These are phyloP conservation scores for Hephaestus fuliginosus DNA, from an alignment of 2,797 vertebrate genomes.

Conservation along the genomic window DNA sequence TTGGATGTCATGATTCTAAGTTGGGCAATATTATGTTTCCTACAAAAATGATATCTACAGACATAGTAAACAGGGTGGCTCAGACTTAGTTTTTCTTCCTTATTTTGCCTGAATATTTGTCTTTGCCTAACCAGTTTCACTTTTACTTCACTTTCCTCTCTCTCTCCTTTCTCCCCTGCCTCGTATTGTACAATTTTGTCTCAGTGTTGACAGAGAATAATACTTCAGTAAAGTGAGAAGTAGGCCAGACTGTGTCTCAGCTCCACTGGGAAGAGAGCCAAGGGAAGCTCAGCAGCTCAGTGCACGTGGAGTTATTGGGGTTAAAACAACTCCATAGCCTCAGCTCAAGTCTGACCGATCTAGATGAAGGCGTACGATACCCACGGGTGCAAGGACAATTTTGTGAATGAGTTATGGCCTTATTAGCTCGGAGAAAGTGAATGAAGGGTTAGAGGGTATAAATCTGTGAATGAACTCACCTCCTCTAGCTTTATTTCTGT, in stretches of 20 bases:
- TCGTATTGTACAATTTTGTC: slow-evolving; percentile 24
- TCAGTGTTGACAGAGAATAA: slow-evolving; percentile 45
- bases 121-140: neutral
- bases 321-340: slow-evolving; percentile 42
- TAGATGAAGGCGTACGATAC: neutral
- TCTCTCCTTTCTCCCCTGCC: neutral
- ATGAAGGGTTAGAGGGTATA: neutral
- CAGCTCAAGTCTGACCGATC: slow-evolving; percentile 14
- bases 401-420: slow-evolving; percentile 19
- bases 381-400: slow-evolving; percentile 1
- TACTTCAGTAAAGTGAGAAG: slow-evolving; percentile 55
- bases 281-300: slow-evolving; percentile 33
- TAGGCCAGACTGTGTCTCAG: slow-evolving; percentile 57
- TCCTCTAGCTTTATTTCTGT: neutral
- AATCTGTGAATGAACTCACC: slow-evolving; percentile 39
- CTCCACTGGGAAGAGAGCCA: slow-evolving; percentile 66
- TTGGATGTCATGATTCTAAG: neutral
- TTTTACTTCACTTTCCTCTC: neutral
- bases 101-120: neutral
- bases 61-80: neutral
- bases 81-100: neutral
- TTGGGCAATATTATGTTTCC: neutral
- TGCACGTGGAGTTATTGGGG: slow-evolving; percentile 45
- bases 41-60: neutral
- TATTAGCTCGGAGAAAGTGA: slow-evolving; percentile 1